phyloP scores from a whole-genome alignment of 2,797 vertebrate species.

The Coranthus polyacanthus region DNA sequence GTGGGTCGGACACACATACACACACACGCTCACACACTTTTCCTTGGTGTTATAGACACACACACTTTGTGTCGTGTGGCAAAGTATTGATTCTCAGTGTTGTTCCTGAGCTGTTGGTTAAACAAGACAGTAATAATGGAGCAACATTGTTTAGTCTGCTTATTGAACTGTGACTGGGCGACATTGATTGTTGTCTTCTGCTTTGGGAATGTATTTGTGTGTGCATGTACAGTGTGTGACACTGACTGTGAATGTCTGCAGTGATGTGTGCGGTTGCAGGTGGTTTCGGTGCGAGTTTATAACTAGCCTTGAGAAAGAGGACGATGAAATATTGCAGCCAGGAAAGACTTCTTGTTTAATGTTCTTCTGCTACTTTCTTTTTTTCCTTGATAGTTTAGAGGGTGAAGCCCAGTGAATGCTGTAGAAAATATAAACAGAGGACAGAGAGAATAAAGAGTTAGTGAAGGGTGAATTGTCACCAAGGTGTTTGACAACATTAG shows the following conservation, averaged over 20 bases:
- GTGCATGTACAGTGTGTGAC: constrained; percentile 17
- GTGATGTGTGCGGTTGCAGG: not conserved
- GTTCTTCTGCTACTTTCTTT: constrained; percentile 14
- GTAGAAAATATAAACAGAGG: not conserved
- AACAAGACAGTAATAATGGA: constrained; percentile 83
- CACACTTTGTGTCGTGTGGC: constrained; percentile 40
- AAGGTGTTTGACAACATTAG: constrained; percentile 28
- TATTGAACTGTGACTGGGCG: constrained; percentile 77
- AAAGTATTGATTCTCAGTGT: constrained; percentile 74
- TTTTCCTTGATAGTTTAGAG: constrained; percentile 11
- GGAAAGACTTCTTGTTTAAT: constrained; percentile 5
- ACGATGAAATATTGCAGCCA: not conserved
- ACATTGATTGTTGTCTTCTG: constrained; percentile 78
- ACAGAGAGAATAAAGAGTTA: constrained; percentile 12
- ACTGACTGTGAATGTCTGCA: constrained; percentile 25
- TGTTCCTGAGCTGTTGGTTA: constrained; percentile 77
- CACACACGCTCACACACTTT: constrained; percentile 3
- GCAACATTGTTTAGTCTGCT: constrained; percentile 77
- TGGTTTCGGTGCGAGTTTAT: constrained; percentile 21
- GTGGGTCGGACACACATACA: constrained; percentile 32
- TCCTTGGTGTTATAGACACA: constrained; percentile 15
- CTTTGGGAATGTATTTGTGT: constrained; percentile 45
- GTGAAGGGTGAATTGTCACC: constrained; percentile 23
- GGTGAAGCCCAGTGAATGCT: constrained; percentile 18
- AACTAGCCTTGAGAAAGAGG: constrained; percentile 13